Conservation (phyloP, 2,113 vertebrate genomes). For the Ceuthmochares aereus region DNA sequence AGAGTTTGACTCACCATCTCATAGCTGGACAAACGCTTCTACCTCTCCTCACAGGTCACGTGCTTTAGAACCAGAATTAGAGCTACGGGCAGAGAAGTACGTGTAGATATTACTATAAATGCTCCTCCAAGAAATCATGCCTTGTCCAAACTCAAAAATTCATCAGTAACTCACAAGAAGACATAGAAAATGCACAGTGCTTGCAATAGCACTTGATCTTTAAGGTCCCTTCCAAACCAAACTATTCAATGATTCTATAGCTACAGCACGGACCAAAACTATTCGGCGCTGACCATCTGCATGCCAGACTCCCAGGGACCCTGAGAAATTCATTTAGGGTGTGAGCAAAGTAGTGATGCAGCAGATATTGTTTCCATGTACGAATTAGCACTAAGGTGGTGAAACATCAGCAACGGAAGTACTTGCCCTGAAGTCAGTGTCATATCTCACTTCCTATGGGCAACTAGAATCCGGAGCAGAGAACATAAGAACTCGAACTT, state of each 20-base stretch:
- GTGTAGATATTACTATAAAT: neutral
- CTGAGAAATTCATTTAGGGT: neutral
- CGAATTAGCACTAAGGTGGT: neutral
- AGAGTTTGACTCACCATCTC: neutral
- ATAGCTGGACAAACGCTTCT: neutral
- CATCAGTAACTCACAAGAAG: neutral
- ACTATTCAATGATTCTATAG: neutral
- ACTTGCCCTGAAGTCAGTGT: neutral
- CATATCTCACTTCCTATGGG: neutral
- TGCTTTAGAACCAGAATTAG: neutral
- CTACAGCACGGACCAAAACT: neutral
- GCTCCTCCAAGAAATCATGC: neutral
- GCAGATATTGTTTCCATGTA: neutral
- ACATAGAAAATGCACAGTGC: neutral
- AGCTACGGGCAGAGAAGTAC: neutral
- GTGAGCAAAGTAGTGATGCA: neutral
- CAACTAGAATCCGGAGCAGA: neutral
- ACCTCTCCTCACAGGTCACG: neutral
- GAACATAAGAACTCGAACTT: neutral
- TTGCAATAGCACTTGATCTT: neutral
- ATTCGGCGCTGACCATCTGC: neutral
- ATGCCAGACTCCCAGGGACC: neutral
- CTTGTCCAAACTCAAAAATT: neutral
- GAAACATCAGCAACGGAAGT: neutral
- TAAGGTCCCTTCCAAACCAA: too few relatives aligned